phyloP scores from a whole-genome alignment of 2,797 vertebrate species.

The Etheostoma perlongum region DNA sequence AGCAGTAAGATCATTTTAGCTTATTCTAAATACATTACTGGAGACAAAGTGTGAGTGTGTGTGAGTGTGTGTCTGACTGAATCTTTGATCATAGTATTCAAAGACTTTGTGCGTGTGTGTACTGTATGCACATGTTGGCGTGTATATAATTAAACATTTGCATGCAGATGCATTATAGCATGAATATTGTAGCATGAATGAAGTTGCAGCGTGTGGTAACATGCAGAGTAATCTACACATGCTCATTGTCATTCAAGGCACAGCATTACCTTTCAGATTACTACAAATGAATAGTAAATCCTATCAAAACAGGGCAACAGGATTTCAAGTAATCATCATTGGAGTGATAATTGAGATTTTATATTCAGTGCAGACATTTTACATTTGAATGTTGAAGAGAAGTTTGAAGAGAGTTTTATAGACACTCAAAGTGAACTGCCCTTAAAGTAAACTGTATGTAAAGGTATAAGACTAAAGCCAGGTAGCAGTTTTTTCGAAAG shows the following conservation, averaged over 20 bases:
- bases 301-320: neutral
- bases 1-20: conserved; percentile 49
- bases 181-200: conserved; percentile 26
- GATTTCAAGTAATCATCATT: neutral
- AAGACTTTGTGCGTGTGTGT: neutral
- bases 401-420: conserved; percentile 7
- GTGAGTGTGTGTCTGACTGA: conserved; percentile 19
- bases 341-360: neutral
- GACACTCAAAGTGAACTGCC: neutral
- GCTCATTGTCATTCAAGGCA: conserved; percentile 22
- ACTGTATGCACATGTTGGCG: neutral
- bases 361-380: neutral
- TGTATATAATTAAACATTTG: conserved; percentile 23
- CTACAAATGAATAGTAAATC: neutral
- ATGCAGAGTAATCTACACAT: conserved; percentile 37
- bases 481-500: neutral
- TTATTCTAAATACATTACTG: conserved; percentile 24
- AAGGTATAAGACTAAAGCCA: neutral
- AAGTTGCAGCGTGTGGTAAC: conserved; percentile 46
- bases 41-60: conserved; percentile 22
- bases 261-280: conserved; percentile 8
- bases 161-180: conserved; percentile 22
- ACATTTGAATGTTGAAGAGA: neutral
- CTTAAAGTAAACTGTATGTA: neutral
- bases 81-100: neutral